Base-by-base conservation (phyloP, 2,888 invertebrate species). In the Epiblema foenella region DNA sequence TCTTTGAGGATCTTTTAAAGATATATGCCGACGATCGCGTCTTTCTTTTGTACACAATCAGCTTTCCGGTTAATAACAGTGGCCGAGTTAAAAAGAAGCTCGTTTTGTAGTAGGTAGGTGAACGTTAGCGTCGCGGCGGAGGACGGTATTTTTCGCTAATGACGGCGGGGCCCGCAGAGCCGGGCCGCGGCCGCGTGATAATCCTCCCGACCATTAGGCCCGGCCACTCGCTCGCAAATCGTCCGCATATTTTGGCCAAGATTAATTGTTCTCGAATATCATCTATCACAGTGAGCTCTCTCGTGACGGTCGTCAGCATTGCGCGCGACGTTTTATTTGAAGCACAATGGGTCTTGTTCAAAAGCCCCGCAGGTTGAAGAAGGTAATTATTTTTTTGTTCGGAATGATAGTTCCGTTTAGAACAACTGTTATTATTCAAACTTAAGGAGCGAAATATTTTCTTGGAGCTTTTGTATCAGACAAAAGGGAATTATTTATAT, bases 191-290 rank as follows among this genome's bases (percentile, higher is more conserved):
- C 85, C 86, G 87, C 87, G 88, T 88, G 88, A 88, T 92, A 91
- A 92, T 93, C 86, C 91, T 85, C 88, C 87, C 89, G 82, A 88
- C 90, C 93, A 92, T 93, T 93, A 93, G 91, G 90, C 90, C 87
- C 89, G 89, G 89, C 91, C 91, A 91, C 89, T 91, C 91, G 88
- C 89, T 92, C 88, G 91, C 91, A 93, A 93, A 93, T 93, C 92
- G 92, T 93, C 91, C 91, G 92, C 93, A 93, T 93, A 93, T 93
- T 93, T 93, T 90, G 91, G 85, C 89, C 86, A 93, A 93, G 93
- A 93, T 93, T 93, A 93, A 93, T 93, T 93, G 91, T 93, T 91
- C 93, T 89, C 85, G 90, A 93, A 93, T 92, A 92, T 93, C 93
- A 93, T 93, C 92, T 93, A 93, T 93, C 92, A 93, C 91, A 87